phyloP scores from a whole-genome alignment of 2,888 invertebrate genomes.

The Drosophila leonis region DNA sequence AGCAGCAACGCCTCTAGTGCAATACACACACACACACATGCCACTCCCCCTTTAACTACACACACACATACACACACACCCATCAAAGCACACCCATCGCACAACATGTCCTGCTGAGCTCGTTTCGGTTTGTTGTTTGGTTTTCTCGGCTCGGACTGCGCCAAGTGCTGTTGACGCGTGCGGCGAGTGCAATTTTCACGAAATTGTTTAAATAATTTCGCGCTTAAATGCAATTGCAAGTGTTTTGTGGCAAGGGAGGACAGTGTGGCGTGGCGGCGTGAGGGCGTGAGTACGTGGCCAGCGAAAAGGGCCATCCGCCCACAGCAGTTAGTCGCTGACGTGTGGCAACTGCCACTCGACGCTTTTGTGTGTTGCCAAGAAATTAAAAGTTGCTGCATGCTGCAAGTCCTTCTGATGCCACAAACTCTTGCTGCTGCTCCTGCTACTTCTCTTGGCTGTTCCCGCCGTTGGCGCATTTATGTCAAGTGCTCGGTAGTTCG shows the following conservation, averaged over 20 bases:
- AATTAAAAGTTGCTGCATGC: slow-evolving; percentile 74
- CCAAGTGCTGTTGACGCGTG: slow-evolving; percentile 81
- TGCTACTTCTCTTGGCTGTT: slow-evolving; percentile 10
- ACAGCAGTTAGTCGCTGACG: slow-evolving; percentile 55
- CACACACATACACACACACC: slow-evolving; percentile 16
- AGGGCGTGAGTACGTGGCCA: not conserved
- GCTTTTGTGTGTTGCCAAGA: slow-evolving; percentile 75
- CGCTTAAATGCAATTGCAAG: slow-evolving; percentile 79
- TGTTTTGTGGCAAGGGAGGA: slow-evolving; percentile 21
- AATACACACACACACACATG: slow-evolving; percentile 12
- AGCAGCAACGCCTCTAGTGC: slow-evolving; percentile 60
- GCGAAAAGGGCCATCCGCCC: slow-evolving; percentile 30
- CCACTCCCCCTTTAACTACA: slow-evolving; percentile 4
- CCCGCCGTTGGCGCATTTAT: slow-evolving; percentile 68
- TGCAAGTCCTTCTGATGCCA: slow-evolving; percentile 37
- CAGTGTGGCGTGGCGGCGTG: not conserved
- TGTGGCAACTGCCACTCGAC: slow-evolving; percentile 61
- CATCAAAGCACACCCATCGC: not conserved
- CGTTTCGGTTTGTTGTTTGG: slow-evolving; percentile 54
- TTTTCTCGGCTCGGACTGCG: slow-evolving; percentile 56
- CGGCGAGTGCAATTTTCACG: slow-evolving; percentile 77
- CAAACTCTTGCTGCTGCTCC: slow-evolving; percentile 19
- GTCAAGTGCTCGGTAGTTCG: slow-evolving; percentile 72
- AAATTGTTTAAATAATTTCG: slow-evolving; percentile 81
- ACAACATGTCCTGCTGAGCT: slow-evolving; percentile 53